A percentile compares a stretch with the other conserved stretches of the same genome.
Evolutionary conservation across 2,888 invertebrate genomes (phyloP).

Genomic region (Griposia aprilina): DNA sequence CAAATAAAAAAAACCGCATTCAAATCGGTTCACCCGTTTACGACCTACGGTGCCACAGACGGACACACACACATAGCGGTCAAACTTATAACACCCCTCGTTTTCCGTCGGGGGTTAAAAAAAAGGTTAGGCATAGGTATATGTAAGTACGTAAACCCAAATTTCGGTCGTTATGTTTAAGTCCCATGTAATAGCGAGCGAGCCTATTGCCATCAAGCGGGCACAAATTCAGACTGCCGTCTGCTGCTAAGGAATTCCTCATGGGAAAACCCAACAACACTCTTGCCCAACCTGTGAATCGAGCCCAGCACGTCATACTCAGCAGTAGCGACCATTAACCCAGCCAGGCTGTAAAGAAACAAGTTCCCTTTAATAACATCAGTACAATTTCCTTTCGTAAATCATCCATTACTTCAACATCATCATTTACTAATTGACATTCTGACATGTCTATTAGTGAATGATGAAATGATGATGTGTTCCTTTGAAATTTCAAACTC

Average conservation of each 20-base stretch:
- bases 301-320: neutral
- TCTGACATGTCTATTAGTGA: no score
- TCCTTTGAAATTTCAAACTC: neutral
- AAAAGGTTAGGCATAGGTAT: no score
- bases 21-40: no score
- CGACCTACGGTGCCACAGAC: no score
- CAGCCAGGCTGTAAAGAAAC: neutral
- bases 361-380: no score
- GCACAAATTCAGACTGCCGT: neutral
- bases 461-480: no score
- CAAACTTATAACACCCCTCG: no score
- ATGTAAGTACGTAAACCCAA: neutral
- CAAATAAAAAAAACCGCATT: no score
- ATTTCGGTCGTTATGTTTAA: neutral
- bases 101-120: no score
- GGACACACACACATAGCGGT: no score
- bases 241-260: neutral
- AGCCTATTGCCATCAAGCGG: neutral
- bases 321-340: neutral
- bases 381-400: neutral
- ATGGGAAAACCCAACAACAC: neutral
- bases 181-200: neutral
- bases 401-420: neutral
- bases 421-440: no score
- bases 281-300: neutral